A percentile compares a stretch with the other conserved stretches of the same genome.
Evolutionary conservation across 23 tunicate genomes (phyloP).

Genomic region (Ascidia mentula): DNA sequence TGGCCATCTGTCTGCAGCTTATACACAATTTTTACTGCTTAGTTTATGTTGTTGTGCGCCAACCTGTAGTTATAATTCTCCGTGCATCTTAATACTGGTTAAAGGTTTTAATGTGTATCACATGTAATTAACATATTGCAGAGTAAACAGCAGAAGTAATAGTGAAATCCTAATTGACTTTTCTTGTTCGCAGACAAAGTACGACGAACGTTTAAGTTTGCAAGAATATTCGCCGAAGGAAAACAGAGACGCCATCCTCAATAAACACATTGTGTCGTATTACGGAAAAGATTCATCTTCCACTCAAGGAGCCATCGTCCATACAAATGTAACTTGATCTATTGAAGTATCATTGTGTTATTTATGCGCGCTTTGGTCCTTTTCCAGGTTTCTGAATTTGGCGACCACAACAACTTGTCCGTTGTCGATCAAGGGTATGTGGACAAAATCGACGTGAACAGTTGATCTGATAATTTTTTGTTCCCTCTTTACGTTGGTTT

Average conservation of each 20-base stretch:
- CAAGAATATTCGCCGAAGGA: neutral
- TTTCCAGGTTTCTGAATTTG: neutral
- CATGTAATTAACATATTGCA: too few species aligned
- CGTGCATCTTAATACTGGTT: too few species aligned
- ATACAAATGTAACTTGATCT: neutral
- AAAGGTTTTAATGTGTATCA: too few species aligned
- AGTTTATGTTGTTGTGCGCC: too few species aligned
- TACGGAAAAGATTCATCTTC: neutral
- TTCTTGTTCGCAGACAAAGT: neutral
- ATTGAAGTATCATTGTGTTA: neutral
- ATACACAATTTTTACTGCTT: too few species aligned
- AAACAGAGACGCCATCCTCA: conserved; percentile 2
- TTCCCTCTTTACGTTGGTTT: too few species aligned
- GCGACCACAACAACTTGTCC: neutral
- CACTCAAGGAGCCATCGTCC: neutral
- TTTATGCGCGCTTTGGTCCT: neutral
- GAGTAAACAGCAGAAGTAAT: too few species aligned
- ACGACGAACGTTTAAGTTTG: neutral
- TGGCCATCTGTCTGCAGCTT: too few species aligned
- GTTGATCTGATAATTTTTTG: too few species aligned
- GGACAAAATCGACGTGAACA: neutral
- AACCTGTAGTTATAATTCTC: too few species aligned
- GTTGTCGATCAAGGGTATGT: neutral
- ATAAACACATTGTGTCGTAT: neutral
- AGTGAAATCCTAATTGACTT: too few species aligned